Percentiles rank a stretch among this genome's conserved stretches.
These are phyloP conservation scores for Brenthis ino DNA, from an alignment of 2,888 invertebrate genomes.

Conservation along the genomic window DNA sequence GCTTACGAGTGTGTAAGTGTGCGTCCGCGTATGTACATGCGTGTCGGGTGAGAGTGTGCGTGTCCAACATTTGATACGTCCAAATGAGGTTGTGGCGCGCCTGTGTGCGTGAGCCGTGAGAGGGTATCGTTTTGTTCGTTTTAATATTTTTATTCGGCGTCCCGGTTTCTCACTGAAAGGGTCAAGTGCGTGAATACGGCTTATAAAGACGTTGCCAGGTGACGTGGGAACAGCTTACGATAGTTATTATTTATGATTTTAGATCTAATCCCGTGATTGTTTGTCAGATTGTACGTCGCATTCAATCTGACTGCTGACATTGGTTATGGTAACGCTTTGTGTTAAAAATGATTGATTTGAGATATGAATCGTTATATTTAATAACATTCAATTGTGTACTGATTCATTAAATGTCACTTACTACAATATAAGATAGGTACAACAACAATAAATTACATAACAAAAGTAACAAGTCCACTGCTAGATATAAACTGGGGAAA, in stretches of 20 bases:
- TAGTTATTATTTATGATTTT: conserved; percentile 60
- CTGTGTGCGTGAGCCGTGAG: conserved; percentile 44
- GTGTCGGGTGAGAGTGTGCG: conserved; percentile 24
- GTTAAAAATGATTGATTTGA: conserved; percentile 32
- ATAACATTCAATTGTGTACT: background rate
- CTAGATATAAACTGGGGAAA: conserved; percentile 7
- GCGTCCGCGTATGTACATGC: conserved; percentile 42
- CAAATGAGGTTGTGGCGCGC: conserved; percentile 38
- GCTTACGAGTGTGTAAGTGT: conserved; percentile 25
- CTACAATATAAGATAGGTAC: background rate
- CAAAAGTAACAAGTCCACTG: conserved; percentile 3
- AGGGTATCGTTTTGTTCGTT: conserved; percentile 61
- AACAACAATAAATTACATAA: conserved; percentile 1
- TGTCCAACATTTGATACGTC: conserved; percentile 36
- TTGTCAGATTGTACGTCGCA: conserved; percentile 33
- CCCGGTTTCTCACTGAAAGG: conserved; percentile 68
- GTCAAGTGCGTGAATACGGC: conserved; percentile 71
- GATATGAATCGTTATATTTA: background rate
- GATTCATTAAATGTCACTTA: background rate
- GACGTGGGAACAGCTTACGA: conserved; percentile 70
- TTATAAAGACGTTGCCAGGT: conserved; percentile 69
- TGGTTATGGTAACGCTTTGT: conserved; percentile 12
- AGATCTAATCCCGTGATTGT: conserved; percentile 47
- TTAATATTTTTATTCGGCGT: conserved; percentile 63
- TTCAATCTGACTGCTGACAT: conserved; percentile 19